phyloP scores from a whole-genome alignment of 2,888 invertebrate genomes.

The Epistrophe grossulariae region DNA sequence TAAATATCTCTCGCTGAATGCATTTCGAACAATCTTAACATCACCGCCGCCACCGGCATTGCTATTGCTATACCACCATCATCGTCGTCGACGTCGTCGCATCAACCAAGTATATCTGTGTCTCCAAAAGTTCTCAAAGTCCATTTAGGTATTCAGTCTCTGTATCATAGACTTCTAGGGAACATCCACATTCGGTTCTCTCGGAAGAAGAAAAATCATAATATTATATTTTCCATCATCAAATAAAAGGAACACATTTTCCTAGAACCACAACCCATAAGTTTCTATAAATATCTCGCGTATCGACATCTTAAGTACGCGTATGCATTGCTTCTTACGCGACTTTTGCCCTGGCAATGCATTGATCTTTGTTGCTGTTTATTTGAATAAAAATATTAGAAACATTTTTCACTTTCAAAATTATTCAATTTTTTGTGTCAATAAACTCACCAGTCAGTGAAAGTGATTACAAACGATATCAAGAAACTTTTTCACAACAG shows the following conservation, averaged over 20 bases:
- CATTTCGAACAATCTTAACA: slow-evolving; percentile 31
- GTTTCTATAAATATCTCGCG: slow-evolving; percentile 62
- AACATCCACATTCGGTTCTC: slow-evolving; percentile 48
- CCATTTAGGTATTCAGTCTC: slow-evolving; percentile 66
- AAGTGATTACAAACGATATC: slow-evolving; percentile 49
- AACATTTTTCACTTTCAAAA: slow-evolving; percentile 29
- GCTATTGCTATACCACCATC: not conserved
- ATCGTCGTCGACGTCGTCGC: not conserved
- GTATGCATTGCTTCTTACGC: slow-evolving; percentile 41
- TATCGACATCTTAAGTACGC: slow-evolving; percentile 45
- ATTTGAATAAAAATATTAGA: slow-evolving; percentile 42
- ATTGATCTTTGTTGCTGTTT: slow-evolving; percentile 60
- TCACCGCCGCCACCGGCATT: not conserved
- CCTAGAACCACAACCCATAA: slow-evolving; percentile 38
- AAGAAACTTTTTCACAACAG: slow-evolving; percentile 18
- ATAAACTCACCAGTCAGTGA: slow-evolving; percentile 41
- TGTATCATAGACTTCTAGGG: slow-evolving; percentile 66
- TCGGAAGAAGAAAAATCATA: slow-evolving; percentile 21
- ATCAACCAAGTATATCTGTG: slow-evolving; percentile 48
- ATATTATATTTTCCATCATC: slow-evolving; percentile 35
- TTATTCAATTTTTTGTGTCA: slow-evolving; percentile 37
- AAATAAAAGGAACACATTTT: slow-evolving; percentile 32
- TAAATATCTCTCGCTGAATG: slow-evolving; percentile 11
- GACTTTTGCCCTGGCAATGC: slow-evolving; percentile 42
- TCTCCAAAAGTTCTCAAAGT: slow-evolving; percentile 68